Evolutionary conservation across 2,797 vertebrate genomes (phyloP).

Genomic region (Oreochromis mossambicus): DNA sequence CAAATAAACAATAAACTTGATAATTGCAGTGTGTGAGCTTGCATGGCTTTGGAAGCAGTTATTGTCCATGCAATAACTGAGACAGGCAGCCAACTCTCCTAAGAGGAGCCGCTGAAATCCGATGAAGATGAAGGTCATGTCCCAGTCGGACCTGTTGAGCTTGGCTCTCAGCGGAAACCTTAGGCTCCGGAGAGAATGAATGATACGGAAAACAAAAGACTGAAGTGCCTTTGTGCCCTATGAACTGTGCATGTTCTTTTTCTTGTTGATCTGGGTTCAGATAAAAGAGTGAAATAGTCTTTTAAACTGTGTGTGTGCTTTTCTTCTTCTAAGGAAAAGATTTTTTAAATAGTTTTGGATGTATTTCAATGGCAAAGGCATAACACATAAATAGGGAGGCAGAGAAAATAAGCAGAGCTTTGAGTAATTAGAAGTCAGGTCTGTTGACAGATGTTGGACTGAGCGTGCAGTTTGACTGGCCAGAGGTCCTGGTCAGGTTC

Average conservation of each 20-base stretch:
- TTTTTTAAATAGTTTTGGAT: neutral
- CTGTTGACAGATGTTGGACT: slow-evolving; percentile 7
- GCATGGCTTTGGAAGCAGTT: neutral
- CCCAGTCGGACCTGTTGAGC: slow-evolving; percentile 49
- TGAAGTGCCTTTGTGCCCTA: neutral
- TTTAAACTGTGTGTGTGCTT: neutral
- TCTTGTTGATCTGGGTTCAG: neutral
- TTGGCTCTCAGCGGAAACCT: slow-evolving; percentile 16
- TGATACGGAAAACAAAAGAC: slow-evolving; percentile 8
- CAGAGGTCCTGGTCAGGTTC: slow-evolving; percentile 36
- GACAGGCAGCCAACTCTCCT: slow-evolving; percentile 14
- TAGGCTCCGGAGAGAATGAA: neutral
- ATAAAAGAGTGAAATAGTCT: neutral
- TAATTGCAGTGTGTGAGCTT: neutral
- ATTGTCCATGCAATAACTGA: neutral
- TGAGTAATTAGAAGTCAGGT: slow-evolving; percentile 32
- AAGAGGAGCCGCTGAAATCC: slow-evolving; percentile 40
- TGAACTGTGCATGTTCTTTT: neutral
- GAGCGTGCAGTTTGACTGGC: slow-evolving; percentile 20
- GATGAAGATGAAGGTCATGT: slow-evolving; percentile 43
- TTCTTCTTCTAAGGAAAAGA: neutral
- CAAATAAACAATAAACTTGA: neutral
- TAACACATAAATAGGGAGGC: neutral
- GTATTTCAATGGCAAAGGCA: neutral
- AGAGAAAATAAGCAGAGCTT: neutral